Base-by-base conservation (phyloP, 1,140 invertebrate genomes). In the Contarinia nasturtii region DNA sequence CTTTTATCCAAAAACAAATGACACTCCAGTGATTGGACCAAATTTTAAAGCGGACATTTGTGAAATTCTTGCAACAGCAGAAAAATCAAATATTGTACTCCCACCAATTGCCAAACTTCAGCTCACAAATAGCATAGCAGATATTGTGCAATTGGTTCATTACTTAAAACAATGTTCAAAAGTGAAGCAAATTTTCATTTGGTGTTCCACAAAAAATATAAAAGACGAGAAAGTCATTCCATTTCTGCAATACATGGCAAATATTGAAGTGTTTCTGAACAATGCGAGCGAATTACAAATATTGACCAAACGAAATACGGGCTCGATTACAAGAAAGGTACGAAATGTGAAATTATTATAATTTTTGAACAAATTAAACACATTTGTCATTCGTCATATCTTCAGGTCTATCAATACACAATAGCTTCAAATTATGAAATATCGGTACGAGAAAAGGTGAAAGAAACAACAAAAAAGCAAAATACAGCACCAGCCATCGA, bases 171-270 rank as follows among this genome's bases (percentile, higher is more conserved):
- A n/a, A 4, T 12, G 18, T 7, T 5, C 7, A 20, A 17, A n/a
- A 17, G 56, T 60, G 22, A 53, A 55, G 20, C 57, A 60, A 2
- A 46, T 58, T 1, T 61, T 61, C 33, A 38, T 59, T 2, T 63
- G 61, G 61, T 54, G 52, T 1, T 45, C 22, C 27, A n/a, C 57
- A 19, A 52, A 52, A 27, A 52, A 63, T 46, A 41, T 52, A 5
- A 48, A 54, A 38, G 51, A 50, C 2, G 48, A 49, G 7, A 59
- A 57, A 44, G 50, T 61, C 7, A 33, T 63, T 3, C 53, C 56
- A 1, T 58, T 54, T 7, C 59, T 55, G 40, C 59, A 63, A 34
- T 58, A 63, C 44, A 48, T 63, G 20, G 54, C 59, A 1, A 56
- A 63, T 33, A 15, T 60, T 17, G 52, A 60, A 11, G 38, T 63